phyloP scores from a whole-genome alignment of 2,888 invertebrate genomes.

The Lasioglossum lativentre region DNA sequence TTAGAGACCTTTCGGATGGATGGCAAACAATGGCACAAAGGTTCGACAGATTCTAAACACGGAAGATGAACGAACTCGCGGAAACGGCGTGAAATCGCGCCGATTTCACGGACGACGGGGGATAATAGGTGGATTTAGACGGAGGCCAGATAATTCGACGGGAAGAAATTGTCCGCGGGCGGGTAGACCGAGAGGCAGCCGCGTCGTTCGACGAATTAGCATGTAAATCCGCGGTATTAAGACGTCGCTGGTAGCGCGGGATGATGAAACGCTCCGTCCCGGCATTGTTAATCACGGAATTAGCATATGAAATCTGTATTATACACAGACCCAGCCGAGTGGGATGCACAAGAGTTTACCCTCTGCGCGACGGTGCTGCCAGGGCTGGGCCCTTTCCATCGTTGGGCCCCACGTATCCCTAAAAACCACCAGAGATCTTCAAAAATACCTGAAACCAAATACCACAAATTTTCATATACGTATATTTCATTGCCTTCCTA shows the following conservation, averaged over 20 bases:
- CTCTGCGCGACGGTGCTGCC: slow-evolving; percentile 48
- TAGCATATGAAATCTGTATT: slow-evolving; percentile 82
- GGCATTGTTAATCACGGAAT: slow-evolving; percentile 82
- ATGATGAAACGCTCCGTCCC: slow-evolving; percentile 76
- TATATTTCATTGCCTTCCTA: too few relatives aligned
- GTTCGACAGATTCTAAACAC: neutral
- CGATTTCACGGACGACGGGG: slow-evolving; percentile 22
- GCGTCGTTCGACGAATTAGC: slow-evolving; percentile 72
- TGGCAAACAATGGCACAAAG: too few relatives aligned
- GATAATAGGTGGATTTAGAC: slow-evolving; percentile 42
- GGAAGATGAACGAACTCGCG: slow-evolving; percentile 16
- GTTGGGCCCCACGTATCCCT: neutral
- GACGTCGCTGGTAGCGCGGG: slow-evolving; percentile 74
- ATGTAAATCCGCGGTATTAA: slow-evolving; percentile 78
- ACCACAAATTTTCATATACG: neutral
- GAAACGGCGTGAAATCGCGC: slow-evolving; percentile 18
- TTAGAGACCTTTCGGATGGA: too few relatives aligned
- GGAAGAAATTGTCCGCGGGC: slow-evolving; percentile 54
- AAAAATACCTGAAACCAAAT: neutral
- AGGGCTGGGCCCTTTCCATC: slow-evolving; percentile 33
- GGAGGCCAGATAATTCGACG: slow-evolving; percentile 52
- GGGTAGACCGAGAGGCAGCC: slow-evolving; percentile 29
- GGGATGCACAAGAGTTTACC: slow-evolving; percentile 60
- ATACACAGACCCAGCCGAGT: slow-evolving; percentile 65
- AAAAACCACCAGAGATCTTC: neutral